Evolutionary conservation across 2,888 invertebrate species (phyloP), one percentile per base, ranked within the genome.

Genomic region (Uropetala carovei): DNA sequence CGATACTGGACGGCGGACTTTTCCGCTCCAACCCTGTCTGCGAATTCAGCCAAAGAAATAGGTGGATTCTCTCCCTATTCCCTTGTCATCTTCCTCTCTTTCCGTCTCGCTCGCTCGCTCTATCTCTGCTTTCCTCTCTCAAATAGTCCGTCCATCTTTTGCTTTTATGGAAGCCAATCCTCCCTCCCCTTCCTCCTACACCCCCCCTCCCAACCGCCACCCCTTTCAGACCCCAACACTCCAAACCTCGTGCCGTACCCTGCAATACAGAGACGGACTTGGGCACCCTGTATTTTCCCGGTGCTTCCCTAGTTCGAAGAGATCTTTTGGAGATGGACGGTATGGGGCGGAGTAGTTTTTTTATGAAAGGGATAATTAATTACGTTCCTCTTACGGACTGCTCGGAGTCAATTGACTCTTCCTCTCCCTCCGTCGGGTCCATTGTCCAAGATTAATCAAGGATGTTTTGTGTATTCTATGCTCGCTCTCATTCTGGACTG

Each of bases 391-490:
- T 58, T 10, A 43, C 56, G 56, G n/a, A n/a, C 89, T 30, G 60
- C 83, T 83, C 27, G 30, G 30, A 86, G 60, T 60, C 60, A 86
- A 64, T 89, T 64, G 89, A 64, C 89, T 89, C 43, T 43, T 43
- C 89, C 60, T 30, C 43, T 43, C 43, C 9, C 27, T 30, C 86
- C 22, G 89, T 64, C 18, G 64, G 43, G 60, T 68, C n/a, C 89
- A 89, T 89, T 89, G 64, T 89, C 56, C 68, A 64, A 89, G 89
- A 89, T 89, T 89, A 89, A 89, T 89, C 89, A 89, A 59, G 89
- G 89, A 56, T 89, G 64, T 60, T 27, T 43, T 18, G 43, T 43
- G 43, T 43, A 43, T 43, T 43, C 43, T 43, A 43, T 43, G 5
- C 43, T 43, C 43, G 43, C 43, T n/a, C 68, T 64, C 64, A 8